Percentiles rank a stretch among this genome's conserved stretches.
phyloP scores from a whole-genome alignment of 2,888 invertebrate species.

The Dasypolia templi region DNA sequence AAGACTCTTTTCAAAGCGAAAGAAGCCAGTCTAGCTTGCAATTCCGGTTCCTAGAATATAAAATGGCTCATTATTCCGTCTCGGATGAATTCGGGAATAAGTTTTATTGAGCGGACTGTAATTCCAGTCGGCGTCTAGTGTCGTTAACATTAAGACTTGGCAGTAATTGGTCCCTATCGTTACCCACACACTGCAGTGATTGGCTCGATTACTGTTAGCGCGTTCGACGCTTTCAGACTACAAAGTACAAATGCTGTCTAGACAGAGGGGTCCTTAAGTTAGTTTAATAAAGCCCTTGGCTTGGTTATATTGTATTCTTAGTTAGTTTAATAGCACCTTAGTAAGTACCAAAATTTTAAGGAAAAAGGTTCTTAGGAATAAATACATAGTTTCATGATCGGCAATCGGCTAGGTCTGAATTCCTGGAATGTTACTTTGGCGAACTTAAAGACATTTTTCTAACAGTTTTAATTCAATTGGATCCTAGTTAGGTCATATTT shows the following conservation, averaged over 20 bases:
- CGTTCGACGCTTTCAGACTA: slow-evolving; percentile 54
- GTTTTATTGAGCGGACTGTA: slow-evolving; percentile 61
- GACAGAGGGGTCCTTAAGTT: slow-evolving; percentile 49
- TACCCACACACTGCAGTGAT: slow-evolving; percentile 65
- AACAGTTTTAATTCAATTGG: slow-evolving; percentile 33
- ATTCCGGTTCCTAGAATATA: slow-evolving; percentile 63
- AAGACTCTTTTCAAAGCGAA: slow-evolving; percentile 28
- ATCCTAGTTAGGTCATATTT: slow-evolving; percentile 26
- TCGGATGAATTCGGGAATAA: slow-evolving; percentile 60
- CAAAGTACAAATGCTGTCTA: slow-evolving; percentile 56
- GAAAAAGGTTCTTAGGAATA: not conserved
- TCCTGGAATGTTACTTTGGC: slow-evolving; percentile 7
- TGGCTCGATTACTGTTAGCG: slow-evolving; percentile 67
- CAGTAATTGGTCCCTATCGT: slow-evolving; percentile 63
- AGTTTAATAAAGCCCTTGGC: slow-evolving; percentile 33
- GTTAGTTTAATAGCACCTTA: slow-evolving; percentile 2
- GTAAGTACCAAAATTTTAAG: not conserved
- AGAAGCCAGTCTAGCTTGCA: slow-evolving; percentile 47
- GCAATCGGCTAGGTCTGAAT: not conserved
- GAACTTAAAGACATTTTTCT: slow-evolving; percentile 2
- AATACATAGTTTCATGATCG: not conserved
- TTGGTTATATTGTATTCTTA: slow-evolving; percentile 6
- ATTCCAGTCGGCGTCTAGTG: slow-evolving; percentile 56
- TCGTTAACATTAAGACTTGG: slow-evolving; percentile 61
- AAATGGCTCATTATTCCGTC: slow-evolving; percentile 63